Evolutionary conservation across 2,113 vertebrate species (phyloP), one percentile per base, ranked within the genome.

Genomic region (Origma solitaria): DNA sequence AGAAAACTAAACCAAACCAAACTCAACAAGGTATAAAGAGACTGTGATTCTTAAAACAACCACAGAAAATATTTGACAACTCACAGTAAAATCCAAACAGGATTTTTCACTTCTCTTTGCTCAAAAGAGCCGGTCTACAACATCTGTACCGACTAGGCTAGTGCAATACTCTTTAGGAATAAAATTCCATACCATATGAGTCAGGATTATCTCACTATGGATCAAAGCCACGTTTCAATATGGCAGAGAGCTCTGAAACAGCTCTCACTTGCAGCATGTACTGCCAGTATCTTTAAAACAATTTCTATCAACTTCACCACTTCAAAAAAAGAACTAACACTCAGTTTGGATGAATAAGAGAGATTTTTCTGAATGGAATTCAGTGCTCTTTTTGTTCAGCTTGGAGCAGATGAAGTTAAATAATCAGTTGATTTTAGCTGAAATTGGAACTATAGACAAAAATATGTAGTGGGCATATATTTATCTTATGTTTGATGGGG

Each of bases 101-200:
- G 4, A 65, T 13, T 77, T 80, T 92, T 66, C 8, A n/a, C 7
- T 54, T 45, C 3, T 51, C 10, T 80, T 50, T 83, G 6, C 20
- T 86, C 16, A 27, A 24, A 77, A 65, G 10, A 53, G 6, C 3
- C 5, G 10, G 90, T 65, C 53, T 57, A 25, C 35, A 79, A 35
- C 5, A 42, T 58, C 45, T 65, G 8, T 58, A 38, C 33, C 64
- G 25, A 49, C 11, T 24, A 90, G 28, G 16, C 31, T 15, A 61
- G 13, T 0, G 0, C 9, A 68, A 23, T 20, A 21, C 9, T 54
- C 51, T 21, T 5, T n/a, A 65, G 40, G 33, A 80, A 57, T 73
- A 66, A 80, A 92, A 83, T 65, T 31, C 22, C 6, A 23, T 47
- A 38, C 5, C 8, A 5, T 1, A 0, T 37, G 37, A 64, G 16